These are phyloP conservation scores for Mystacides longicornis DNA, from an alignment of 2,888 invertebrate species.

Conservation along the genomic window DNA sequence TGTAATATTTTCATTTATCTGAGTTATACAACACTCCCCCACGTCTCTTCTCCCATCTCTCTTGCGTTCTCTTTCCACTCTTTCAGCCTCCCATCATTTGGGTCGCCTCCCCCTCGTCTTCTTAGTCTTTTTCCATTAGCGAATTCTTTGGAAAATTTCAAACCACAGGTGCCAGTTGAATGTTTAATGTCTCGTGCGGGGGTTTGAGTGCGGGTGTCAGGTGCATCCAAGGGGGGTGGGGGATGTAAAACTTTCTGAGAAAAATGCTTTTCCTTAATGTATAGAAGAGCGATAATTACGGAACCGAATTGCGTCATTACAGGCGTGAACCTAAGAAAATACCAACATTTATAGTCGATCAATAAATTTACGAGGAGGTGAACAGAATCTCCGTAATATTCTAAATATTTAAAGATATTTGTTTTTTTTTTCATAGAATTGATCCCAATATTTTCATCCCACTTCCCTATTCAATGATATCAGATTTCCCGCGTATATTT, in stretches of 20 bases:
- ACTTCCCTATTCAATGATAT: too few relatives aligned
- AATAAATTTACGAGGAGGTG: too few relatives aligned
- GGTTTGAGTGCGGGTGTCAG: slow-evolving; percentile 9
- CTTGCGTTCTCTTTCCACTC: slow-evolving; percentile 7
- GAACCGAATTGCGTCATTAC: not conserved
- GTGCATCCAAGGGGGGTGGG: slow-evolving; percentile 11
- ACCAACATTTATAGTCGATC: too few relatives aligned
- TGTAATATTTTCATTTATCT: too few relatives aligned
- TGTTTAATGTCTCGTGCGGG: slow-evolving; percentile 23
- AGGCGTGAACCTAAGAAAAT: too few relatives aligned
- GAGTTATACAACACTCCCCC: slow-evolving; percentile 19
- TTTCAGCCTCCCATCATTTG: slow-evolving; percentile 9
- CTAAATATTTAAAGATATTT: too few relatives aligned
- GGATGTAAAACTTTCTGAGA: slow-evolving; percentile 3
- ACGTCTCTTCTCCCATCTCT: slow-evolving; percentile 8
- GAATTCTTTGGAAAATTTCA: slow-evolving; percentile 23
- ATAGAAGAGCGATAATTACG: not conserved
- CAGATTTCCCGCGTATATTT: too few relatives aligned
- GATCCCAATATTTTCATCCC: too few relatives aligned
- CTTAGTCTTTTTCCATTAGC: slow-evolving; percentile 24
- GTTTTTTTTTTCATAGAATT: too few relatives aligned
- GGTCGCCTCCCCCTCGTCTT: slow-evolving; percentile 8
- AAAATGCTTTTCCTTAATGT: not conserved
- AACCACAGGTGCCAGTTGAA: slow-evolving; percentile 26
- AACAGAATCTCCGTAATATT: too few relatives aligned